Base-by-base conservation (phyloP, 1,140 invertebrate genomes). In the Tribolium madens region DNA sequence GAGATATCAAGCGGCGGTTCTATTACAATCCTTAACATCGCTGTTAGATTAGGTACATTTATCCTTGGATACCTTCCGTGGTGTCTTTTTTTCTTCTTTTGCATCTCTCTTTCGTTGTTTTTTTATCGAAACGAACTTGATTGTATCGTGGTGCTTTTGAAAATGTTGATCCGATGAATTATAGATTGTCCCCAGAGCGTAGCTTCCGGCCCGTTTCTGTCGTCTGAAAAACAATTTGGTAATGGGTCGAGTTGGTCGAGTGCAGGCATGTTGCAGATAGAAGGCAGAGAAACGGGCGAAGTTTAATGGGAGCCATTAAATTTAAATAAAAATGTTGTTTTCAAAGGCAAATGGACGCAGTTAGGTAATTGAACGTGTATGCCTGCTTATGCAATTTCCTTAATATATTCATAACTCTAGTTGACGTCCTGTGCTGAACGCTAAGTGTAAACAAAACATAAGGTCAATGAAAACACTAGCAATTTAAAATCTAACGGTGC, bases 401-500 rank as follows among this genome's bases (percentile, higher is more conserved):
- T 76, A 76, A 76, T 71, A 70, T 76, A 76, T 76, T 76, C 64
- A 71, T 36, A 71, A 76, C 68, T 70, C 75, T 71, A 70, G 68
- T 71, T 70, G 50, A 57, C 57, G 64, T 70, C 52, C 73, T 60
- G 52, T 53, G 73, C 73, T 48, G 46, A 48, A 64, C 57, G 57
- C 21, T 46, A 14, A 76, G 60, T 73, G 76, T 77, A 77, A 73
- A 77, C 76, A 77, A 77, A 73, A 69, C 64, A 73, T 73, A 77
- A 80, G 80, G 80, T 81, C 80, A 81, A 80, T 78, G 80, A 76
- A 80, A 80, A 77, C 76, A 81, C 75, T 77, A 74, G 78, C 80
- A 81, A 81, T 81, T 79, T 78, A 81, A 81, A 76, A 78, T 80
- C 80, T 81, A 81, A 81, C 80, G 80, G 80, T 80, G 79, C 79